Percentiles rank a stretch among this genome's conserved stretches.
phyloP scores from a whole-genome alignment of 1,140 invertebrate species.

The Stegodyphus mimosarum region DNA sequence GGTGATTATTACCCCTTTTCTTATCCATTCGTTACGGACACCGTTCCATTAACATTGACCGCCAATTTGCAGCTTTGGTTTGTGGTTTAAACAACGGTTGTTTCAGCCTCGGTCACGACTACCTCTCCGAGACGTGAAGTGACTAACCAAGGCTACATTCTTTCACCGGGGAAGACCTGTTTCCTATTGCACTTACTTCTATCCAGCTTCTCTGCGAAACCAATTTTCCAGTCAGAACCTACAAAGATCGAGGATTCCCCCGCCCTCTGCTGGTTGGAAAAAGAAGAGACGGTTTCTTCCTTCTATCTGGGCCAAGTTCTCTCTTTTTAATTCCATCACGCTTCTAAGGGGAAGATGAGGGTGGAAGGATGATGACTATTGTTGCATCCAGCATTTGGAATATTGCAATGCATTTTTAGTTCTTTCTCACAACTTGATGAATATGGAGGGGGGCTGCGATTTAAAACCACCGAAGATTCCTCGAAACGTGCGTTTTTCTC shows the following conservation, averaged over 20 bases:
- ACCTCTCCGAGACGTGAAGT: not conserved
- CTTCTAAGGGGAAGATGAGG: conserved; percentile 2
- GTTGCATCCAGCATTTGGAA: not conserved
- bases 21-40: too few relatives aligned
- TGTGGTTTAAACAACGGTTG: too few relatives aligned
- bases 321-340: not conserved
- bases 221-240: not conserved
- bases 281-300: not conserved
- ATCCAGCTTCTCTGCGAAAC: conserved; percentile 5
- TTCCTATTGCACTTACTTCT: conserved; percentile 13
- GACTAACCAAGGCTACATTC: conserved; percentile 5
- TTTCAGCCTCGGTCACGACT: not conserved
- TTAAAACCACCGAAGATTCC: too few relatives aligned
- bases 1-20: too few relatives aligned
- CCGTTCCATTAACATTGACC: not conserved
- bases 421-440: too few relatives aligned
- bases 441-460: too few relatives aligned
- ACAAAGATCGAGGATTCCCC: too few relatives aligned
- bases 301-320: conserved; percentile 32
- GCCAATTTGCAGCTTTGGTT: too few relatives aligned
- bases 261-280: not conserved
- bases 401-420: too few relatives aligned
- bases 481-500: too few relatives aligned
- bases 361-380: not conserved
- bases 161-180: conserved; percentile 28